Conservation (phyloP, 2,113 vertebrate species). For the Rattus rattus region DNA sequence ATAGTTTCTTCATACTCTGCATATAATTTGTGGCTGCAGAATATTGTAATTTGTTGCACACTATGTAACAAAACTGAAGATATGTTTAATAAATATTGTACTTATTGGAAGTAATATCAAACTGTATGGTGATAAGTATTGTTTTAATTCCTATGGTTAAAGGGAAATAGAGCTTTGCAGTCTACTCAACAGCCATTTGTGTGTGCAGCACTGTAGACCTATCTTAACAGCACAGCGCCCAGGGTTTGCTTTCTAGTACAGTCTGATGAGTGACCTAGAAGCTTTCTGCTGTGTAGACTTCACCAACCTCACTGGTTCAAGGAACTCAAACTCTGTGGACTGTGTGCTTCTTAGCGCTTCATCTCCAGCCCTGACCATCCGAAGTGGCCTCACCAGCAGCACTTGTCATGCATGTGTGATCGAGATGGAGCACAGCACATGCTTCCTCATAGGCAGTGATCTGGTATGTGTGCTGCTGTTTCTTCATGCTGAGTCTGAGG, state of each 20-base stretch:
- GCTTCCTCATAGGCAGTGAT: slow-evolving; percentile 43
- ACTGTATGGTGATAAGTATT: slow-evolving; percentile 93
- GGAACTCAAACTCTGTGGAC: slow-evolving; percentile 62
- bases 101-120: slow-evolving; percentile 94
- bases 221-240: slow-evolving; percentile 60
- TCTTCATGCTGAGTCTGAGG: slow-evolving; percentile 81
- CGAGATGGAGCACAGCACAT: slow-evolving; percentile 73
- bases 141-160: slow-evolving; percentile 92
- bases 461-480: slow-evolving; percentile 77
- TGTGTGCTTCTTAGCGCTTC: slow-evolving; percentile 81
- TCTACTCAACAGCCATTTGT: slow-evolving; percentile 82
- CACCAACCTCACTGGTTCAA: slow-evolving; percentile 67
- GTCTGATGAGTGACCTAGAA: slow-evolving; percentile 61
- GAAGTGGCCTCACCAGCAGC: slow-evolving; percentile 73
- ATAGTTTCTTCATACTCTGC: slow-evolving; percentile 95
- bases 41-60: slow-evolving; percentile 97
- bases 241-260: slow-evolving; percentile 72
- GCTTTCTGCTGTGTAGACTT: slow-evolving; percentile 62
- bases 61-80: slow-evolving; percentile 96
- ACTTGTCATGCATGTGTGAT: slow-evolving; percentile 62
- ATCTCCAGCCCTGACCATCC: slow-evolving; percentile 79
- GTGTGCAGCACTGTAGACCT: slow-evolving; percentile 84
- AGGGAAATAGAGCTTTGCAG: slow-evolving; percentile 86
- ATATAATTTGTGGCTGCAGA: slow-evolving; percentile 97
- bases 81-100: slow-evolving; percentile 99